Conservation (phyloP, 1,140 invertebrate genomes). For the Lycorma delicatula region DNA sequence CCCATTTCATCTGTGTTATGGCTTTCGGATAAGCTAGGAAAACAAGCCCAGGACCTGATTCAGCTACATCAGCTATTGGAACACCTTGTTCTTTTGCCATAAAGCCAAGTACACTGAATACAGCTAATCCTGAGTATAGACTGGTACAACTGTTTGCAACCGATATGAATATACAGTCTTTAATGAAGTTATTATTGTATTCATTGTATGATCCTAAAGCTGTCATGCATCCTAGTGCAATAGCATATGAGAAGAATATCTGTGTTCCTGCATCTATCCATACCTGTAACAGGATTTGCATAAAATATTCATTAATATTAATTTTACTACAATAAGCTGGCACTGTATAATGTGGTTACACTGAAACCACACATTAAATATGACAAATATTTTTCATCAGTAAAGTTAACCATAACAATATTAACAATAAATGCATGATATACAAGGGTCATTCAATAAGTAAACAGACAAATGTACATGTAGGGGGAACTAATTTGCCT, state of each 20-base stretch:
- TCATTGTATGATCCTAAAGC: slow-evolving; percentile 67
- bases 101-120: slow-evolving; percentile 75
- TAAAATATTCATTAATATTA: too few relatives aligned
- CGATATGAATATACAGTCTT: slow-evolving; percentile 58
- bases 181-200: slow-evolving; percentile 57
- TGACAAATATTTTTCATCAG: too few relatives aligned
- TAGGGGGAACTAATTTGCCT: too few relatives aligned
- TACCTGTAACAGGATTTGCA: too few relatives aligned
- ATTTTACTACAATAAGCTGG: too few relatives aligned
- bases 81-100: slow-evolving; percentile 56
- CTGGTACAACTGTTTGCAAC: slow-evolving; percentile 63
- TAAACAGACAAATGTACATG: too few relatives aligned
- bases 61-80: slow-evolving; percentile 40
- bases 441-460: too few relatives aligned
- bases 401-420: too few relatives aligned
- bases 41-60: slow-evolving; percentile 64
- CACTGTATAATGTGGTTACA: too few relatives aligned
- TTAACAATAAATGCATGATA: too few relatives aligned
- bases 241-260: slow-evolving; percentile 65
- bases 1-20: slow-evolving; percentile 24
- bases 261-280: slow-evolving; percentile 46
- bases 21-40: slow-evolving; percentile 80
- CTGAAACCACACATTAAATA: too few relatives aligned
- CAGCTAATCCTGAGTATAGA: slow-evolving; percentile 63
- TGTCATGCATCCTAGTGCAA: slow-evolving; percentile 59